Base-by-base conservation (phyloP, 1,140 invertebrate species). In the Diorhabda elongata region DNA sequence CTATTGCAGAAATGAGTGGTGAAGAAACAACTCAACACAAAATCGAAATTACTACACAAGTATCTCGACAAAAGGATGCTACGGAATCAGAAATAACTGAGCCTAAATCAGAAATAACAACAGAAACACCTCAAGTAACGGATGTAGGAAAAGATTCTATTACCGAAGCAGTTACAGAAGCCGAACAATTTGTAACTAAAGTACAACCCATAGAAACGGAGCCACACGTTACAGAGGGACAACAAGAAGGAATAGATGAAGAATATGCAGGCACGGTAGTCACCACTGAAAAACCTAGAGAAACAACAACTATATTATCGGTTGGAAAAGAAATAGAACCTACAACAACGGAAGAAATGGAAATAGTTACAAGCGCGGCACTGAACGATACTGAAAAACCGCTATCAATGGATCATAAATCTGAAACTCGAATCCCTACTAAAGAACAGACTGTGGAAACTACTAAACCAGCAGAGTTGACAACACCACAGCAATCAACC, bases 401-500 rank as follows among this genome's bases (percentile, higher is more conserved):
- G 59, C 66, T 71, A 66, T 71, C 72, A 42, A 68, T 70, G 67
- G 67, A 74, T 61, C 66, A 72, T 11, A 66, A 71, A 9, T 73
- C 68, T 43, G 73, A 75, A 72, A 70, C 57, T 43, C 59, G n/a
- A 69, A 11, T 62, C 5, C 8, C 67, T 11, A 44, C 64, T 44
- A 58, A 61, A 62, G 9, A 9, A n/a, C 42, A 64, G 57, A 7
- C 60, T n/a, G 42, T 64, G 64, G 58, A 43, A 59, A 43, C 63
- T 6, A 58, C 47, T 11, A 57, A 60, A 57, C 5, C 61, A 64
- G 9, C 44, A 42, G 56, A 68, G 57, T 5, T 44, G 4, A 41
- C 52, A 56, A 61, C 57, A 64, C 71, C 78, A 71, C 74, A 78
- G 73, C 70, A 76, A 68, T 70, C 71, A 67, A 61, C 75, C 64